phyloP scores from a whole-genome alignment of 2,113 vertebrate species.

The Corvus hawaiiensis region DNA sequence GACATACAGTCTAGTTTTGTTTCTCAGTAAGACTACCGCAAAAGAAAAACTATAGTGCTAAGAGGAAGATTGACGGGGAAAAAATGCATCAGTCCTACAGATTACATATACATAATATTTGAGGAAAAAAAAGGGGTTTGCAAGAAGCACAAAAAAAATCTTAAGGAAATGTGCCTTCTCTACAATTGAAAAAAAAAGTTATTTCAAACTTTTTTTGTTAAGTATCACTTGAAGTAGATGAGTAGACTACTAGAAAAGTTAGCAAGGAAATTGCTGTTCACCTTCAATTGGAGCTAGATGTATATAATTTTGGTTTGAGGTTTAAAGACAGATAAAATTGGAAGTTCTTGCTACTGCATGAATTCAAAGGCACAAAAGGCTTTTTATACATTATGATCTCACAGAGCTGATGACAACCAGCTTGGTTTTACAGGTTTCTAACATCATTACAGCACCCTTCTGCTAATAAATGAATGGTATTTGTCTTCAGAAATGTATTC shows the following conservation, averaged over 20 bases:
- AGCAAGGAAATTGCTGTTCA: not conserved
- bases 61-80: not conserved
- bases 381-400: not conserved
- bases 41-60: not conserved
- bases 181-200: not conserved
- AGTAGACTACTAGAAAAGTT: not conserved
- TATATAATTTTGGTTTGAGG: not conserved
- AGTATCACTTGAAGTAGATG: not conserved
- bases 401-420: not conserved
- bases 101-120: not conserved
- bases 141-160: not conserved
- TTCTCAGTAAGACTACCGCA: not conserved
- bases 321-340: not conserved
- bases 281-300: not conserved
- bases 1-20: not conserved
- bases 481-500: not conserved
- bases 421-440: not conserved
- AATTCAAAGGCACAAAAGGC: not conserved
- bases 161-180: not conserved
- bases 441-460: not conserved
- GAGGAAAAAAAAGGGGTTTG: rapidly evolving
- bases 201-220: not conserved
- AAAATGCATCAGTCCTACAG: not conserved
- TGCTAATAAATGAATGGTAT: not conserved
- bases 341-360: not conserved